Base-by-base conservation (phyloP, 2,797 vertebrate genomes). In the Megaceryle alcyon region DNA sequence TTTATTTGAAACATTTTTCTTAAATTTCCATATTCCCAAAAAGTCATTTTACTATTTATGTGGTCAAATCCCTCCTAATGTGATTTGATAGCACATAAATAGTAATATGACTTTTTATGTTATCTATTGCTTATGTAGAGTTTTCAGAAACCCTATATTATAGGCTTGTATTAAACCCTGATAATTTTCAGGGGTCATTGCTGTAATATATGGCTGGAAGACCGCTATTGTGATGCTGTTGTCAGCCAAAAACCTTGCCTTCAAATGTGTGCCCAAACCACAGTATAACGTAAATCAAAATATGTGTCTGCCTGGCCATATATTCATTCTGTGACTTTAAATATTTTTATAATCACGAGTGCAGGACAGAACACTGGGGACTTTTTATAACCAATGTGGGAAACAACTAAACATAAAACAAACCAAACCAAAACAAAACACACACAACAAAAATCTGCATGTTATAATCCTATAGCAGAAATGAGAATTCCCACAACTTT, bases 21-120 rank as follows among this genome's bases (percentile, higher is more conserved):
- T 96, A 87, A 79, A 97, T 97, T 96, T 97, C 92, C 97, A 97
- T 97, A 96, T 96, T 97, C 92, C 95, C 82, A 95, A 98, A 97
- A 97, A 97, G 85, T 95, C 82, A 95, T 96, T 94, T 96, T 92
- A 76, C 68, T 97, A 97, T 98, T 97, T 97, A 97, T 97, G 94
- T 92, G 95, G 93, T 95, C 95, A 86, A 63, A 91, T 97, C 93
- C 86, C 86, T 81, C 56, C 76, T 83, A 96, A 96, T 90, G 96
- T 69, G 92, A 97, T 93, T 96, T 94, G 83, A 54, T 93, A 95
- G 94, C 95, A 96, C 96, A 97, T 97, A 97, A 98, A 97, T 96
- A 96, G 88, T 82, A 94, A 39, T 79, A 86, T 4, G 88, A 97
- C 88, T 96, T 97, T 97, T 96, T 94, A 93, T 95, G 95, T 79